Evolutionary conservation across 2,797 vertebrate genomes (phyloP).

Genomic region (Otus scops): DNA sequence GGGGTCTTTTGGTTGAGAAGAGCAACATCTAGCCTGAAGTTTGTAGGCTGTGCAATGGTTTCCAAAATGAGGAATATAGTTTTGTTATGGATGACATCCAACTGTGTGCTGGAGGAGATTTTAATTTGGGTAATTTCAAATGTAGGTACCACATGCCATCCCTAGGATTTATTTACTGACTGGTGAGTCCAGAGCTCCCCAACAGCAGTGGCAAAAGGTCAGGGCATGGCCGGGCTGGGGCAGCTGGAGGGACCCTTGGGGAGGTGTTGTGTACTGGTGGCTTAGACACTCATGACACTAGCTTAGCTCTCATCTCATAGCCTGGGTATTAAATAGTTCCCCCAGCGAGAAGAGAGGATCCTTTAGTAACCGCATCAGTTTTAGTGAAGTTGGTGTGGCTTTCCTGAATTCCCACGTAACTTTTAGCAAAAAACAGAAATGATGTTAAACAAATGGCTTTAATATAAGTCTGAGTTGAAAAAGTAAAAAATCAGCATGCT

Average conservation of each 20-base stretch:
- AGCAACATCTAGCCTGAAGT: background rate
- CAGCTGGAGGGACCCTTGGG: background rate
- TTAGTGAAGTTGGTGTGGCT: background rate
- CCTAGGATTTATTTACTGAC: background rate
- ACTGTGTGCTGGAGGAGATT: background rate
- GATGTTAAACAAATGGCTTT: background rate
- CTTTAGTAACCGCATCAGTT: background rate
- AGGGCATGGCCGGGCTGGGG: fast-evolving
- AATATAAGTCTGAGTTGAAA: background rate
- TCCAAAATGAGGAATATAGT: background rate
- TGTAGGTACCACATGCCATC: background rate
- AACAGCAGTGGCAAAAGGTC: too few relatives aligned
- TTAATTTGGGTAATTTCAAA: background rate
- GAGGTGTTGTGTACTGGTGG: background rate
- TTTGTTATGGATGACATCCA: background rate
- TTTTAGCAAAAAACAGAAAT: background rate
- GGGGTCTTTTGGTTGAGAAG: background rate
- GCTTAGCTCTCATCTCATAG: background rate
- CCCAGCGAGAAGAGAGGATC: background rate
- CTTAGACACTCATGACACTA: background rate
- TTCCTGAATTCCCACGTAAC: background rate
- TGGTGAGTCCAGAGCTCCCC: background rate
- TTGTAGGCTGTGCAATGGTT: background rate
- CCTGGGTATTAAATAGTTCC: background rate
- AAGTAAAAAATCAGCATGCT: background rate